Percentiles rank a stretch among this genome's conserved stretches.
Evolutionary conservation across 2,797 vertebrate species (phyloP).

Genomic region (Dermochelys coriacea): DNA sequence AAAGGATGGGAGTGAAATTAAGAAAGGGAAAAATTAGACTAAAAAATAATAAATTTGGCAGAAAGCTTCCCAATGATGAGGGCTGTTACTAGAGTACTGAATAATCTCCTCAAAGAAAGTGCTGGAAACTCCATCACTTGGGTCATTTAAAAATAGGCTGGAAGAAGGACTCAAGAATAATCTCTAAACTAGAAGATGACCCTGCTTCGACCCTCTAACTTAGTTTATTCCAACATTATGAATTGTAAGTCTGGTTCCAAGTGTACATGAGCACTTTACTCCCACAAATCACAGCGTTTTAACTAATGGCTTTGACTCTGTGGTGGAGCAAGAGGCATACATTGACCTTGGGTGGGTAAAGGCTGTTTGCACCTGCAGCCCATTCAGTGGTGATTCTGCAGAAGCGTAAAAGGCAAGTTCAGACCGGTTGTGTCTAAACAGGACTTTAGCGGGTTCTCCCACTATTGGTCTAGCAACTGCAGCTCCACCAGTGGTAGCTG

Average conservation of each 20-base stretch:
- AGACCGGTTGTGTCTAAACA: not conserved
- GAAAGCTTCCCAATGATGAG: constrained; percentile 28
- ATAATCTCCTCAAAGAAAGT: not conserved
- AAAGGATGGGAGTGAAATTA: constrained; percentile 44
- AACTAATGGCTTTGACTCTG: not conserved
- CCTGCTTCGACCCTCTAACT: not conserved
- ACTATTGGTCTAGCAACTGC: accelerated
- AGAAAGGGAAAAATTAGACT: constrained; percentile 37
- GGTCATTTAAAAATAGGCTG: not conserved
- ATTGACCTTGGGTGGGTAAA: not conserved
- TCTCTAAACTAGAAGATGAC: not conserved
- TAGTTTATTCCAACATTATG: accelerated
- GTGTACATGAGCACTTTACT: accelerated
- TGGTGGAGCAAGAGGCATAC: accelerated
- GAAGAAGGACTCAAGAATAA: accelerated
- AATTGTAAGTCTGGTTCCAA: not conserved
- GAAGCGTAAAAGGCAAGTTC: not conserved
- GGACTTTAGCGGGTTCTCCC: not conserved
- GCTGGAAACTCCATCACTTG: not conserved
- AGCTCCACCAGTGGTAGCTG: not conserved
- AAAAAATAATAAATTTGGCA: constrained; percentile 20
- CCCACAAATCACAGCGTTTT: not conserved
- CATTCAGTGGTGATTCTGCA: accelerated
- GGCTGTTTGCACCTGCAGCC: not conserved
- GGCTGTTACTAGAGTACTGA: not conserved